Base-by-base conservation (phyloP, 2,888 invertebrate species). In the Octodonta nipae region DNA sequence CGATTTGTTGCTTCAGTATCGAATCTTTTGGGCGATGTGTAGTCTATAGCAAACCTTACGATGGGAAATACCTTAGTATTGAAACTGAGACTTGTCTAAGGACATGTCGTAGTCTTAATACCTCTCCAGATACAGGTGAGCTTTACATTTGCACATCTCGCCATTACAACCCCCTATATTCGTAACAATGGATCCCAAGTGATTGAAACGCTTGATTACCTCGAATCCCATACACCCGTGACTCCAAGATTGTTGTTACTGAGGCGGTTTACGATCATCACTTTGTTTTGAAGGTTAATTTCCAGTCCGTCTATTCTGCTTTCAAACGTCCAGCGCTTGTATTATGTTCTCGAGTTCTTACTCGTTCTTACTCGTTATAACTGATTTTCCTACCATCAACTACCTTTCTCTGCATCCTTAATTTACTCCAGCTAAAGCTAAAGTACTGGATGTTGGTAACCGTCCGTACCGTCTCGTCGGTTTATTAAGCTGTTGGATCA, bases 181-280 rank as follows among this genome's bases (percentile, higher is more conserved):
- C 20, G 20, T 20, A 6, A 20, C 20, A 6, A 20, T 20, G 20
- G 20, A 20, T 20, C 20, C 6, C 20, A 20, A 20, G n/a, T 20
- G n/a, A 7, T n/a, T n/a, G n/a, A 20, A 20, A 6, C 20, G 20
- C 7, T 20, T 20, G 7, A 20, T n/a, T 20, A 20, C 20, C 20
- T 20, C 7, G 20, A 7, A n/a, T 20, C 20, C 20, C n/a, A n/a
- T n/a, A 20, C 20, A 20, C n/a, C n/a, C 20, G n/a, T 7, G 20
- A n/a, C n/a, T 20, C n/a, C 20, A 20, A n/a, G 20, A 20, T 20
- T 20, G 20, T 20, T 7, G 20, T 20, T 20, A 20, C 20, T 20
- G n/a, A 20, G 20, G n/a, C 20, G n/a, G n/a, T n/a, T n/a, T n/a
- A n/a, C n/a, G 20, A 20, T 20, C 20, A 20, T 20, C 20, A 20